phyloP scores from a whole-genome alignment of 2,797 vertebrate genomes.

The Dipus sagitta region DNA sequence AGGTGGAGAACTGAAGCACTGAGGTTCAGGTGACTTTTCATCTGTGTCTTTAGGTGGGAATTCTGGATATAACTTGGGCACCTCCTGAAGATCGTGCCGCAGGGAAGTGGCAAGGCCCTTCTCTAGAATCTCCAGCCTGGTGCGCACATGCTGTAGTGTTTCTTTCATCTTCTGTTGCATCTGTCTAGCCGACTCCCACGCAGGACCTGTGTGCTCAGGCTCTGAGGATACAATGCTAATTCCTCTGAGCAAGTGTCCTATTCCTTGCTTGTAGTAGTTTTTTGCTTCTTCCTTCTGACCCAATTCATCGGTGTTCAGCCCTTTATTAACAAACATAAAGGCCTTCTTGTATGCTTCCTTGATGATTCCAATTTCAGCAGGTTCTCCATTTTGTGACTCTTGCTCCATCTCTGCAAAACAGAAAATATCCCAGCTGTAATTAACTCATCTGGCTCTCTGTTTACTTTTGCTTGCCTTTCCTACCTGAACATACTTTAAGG shows the following conservation, averaged over 20 bases:
- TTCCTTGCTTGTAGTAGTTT: conserved; percentile 92
- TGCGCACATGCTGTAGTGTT: conserved; percentile 94
- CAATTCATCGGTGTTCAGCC: conserved; percentile 93
- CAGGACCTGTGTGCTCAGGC: conserved; percentile 88
- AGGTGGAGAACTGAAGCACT: conserved; percentile 55
- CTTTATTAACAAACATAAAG: conserved; percentile 94
- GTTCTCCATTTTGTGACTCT: conserved; percentile 90
- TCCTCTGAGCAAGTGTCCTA: conserved; percentile 93
- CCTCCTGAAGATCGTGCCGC: conserved; percentile 66
- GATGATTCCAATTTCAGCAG: conserved; percentile 93
- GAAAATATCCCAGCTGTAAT: conserved; percentile 17
- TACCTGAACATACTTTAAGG: conserved; percentile 4
- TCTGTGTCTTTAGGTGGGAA: conserved; percentile 89
- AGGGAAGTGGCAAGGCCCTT: conserved; percentile 81
- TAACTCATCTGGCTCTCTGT: neutral
- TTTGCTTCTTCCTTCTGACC: conserved; percentile 92
- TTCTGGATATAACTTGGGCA: conserved; percentile 90
- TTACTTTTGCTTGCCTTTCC: neutral
- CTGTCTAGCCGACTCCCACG: conserved; percentile 94
- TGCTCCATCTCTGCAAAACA: conserved; percentile 88
- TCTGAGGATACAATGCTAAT: conserved; percentile 90
- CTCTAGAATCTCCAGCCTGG: conserved; percentile 92
- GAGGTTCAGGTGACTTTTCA: conserved; percentile 86
- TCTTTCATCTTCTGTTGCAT: conserved; percentile 98
- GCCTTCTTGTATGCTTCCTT: conserved; percentile 94